phyloP scores from a whole-genome alignment of 2,797 vertebrate species.

The Myripristis jacobus region DNA sequence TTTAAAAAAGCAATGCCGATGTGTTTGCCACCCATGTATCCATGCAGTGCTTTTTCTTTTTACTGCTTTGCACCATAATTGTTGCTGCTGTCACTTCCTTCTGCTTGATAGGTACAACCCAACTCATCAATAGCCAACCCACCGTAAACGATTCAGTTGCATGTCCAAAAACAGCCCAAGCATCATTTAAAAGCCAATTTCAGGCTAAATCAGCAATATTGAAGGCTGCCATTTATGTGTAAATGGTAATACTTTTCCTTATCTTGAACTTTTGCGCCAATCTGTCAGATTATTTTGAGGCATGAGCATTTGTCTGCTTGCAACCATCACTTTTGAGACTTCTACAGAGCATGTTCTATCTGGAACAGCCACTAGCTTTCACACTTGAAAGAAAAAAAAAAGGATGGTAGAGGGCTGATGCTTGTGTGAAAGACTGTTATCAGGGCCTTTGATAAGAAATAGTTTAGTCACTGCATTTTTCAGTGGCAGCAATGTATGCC shows the following conservation, averaged over 20 bases:
- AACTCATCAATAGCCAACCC: not conserved
- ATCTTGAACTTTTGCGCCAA: not conserved
- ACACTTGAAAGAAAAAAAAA: not conserved
- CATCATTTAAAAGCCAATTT: slow-evolving; percentile 6
- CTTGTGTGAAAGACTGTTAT: slow-evolving; percentile 34
- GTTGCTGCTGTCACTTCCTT: not conserved
- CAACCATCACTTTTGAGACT: not conserved
- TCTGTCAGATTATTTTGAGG: not conserved
- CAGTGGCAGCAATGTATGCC: slow-evolving; percentile 13
- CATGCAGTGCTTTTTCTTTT: not conserved
- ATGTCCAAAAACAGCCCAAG: not conserved
- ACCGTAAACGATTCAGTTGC: too few species aligned
- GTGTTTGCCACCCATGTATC: not conserved
- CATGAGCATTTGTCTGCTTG: slow-evolving; percentile 3
- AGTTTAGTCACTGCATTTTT: slow-evolving; percentile 21
- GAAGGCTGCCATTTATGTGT: slow-evolving; percentile 10
- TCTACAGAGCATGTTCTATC: not conserved
- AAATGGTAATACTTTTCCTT: slow-evolving; percentile 1
- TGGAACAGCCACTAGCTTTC: slow-evolving; percentile 10
- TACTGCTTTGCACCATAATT: not conserved
- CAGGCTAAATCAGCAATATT: not conserved
- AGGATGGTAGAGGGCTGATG: not conserved
- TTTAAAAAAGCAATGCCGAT: too few species aligned
- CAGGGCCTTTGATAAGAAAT: slow-evolving; percentile 26
- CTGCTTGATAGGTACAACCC: not conserved